A percentile compares a stretch with the other conserved stretches of the same genome.
These are phyloP conservation scores for Buteo buteo DNA, from an alignment of 2,113 vertebrate species.

Conservation along the genomic window DNA sequence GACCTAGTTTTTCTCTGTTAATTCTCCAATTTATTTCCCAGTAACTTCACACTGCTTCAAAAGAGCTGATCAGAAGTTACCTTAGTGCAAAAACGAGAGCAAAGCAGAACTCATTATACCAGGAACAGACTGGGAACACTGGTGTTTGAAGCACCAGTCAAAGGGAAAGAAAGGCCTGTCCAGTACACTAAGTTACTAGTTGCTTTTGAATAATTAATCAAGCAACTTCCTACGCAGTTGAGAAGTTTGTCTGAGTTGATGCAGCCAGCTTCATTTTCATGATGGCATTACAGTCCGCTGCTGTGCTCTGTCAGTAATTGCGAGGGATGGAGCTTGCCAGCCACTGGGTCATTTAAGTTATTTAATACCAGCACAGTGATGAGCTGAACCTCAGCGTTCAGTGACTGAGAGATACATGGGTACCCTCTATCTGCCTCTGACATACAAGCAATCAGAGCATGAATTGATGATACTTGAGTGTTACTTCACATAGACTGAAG, in stretches of 20 bases:
- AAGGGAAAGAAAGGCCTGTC: not conserved
- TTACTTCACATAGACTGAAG: not conserved
- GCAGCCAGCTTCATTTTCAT: constrained; percentile 25
- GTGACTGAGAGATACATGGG: not conserved
- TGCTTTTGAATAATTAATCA: constrained; percentile 51
- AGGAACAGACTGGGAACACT: not conserved
- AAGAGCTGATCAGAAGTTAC: not conserved
- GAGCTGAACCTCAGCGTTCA: not conserved
- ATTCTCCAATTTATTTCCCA: not conserved
- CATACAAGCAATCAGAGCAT: not conserved
- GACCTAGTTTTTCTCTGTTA: constrained; percentile 24
- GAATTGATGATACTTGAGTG: not conserved
- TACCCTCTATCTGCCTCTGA: not conserved
- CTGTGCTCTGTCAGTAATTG: constrained; percentile 22
- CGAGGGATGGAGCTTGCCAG: not conserved
- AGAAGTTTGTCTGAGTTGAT: not conserved
- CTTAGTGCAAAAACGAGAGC: not conserved
- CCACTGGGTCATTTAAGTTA: not conserved
- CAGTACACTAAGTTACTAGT: constrained; percentile 8
- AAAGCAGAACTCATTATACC: not conserved
- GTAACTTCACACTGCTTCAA: not conserved
- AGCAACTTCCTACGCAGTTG: not conserved
- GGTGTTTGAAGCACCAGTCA: not conserved
- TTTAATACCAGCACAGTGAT: not conserved
- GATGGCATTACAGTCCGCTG: not conserved